Percentiles rank a stretch among this genome's conserved stretches.
Evolutionary conservation across 2,888 invertebrate species (phyloP).

Genomic region (Mythimna impura): DNA sequence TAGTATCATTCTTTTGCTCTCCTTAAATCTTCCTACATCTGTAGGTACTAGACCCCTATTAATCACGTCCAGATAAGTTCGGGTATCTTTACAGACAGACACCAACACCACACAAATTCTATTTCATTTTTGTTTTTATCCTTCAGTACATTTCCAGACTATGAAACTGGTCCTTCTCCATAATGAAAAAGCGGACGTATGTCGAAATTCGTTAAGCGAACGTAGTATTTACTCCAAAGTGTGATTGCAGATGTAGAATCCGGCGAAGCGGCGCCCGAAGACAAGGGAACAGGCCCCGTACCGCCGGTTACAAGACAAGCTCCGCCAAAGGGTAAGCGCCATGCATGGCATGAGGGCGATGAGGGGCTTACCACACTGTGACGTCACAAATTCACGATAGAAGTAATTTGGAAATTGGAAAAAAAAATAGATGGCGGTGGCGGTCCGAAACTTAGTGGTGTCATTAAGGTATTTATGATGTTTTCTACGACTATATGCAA

Average conservation of each 20-base stretch:
- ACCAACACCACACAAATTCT: neutral
- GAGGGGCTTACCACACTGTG: constrained; percentile 62
- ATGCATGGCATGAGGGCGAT: constrained; percentile 72
- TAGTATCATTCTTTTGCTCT: too few species aligned
- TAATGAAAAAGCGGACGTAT: neutral
- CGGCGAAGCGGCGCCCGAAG: constrained; percentile 69
- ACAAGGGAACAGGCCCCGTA: constrained; percentile 68
- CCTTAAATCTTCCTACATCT: neutral
- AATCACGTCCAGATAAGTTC: neutral
- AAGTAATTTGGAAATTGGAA: constrained; percentile 25
- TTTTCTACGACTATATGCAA: constrained; percentile 8
- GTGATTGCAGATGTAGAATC: constrained; percentile 84
- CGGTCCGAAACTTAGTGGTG: constrained; percentile 6
- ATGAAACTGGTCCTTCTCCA: neutral
- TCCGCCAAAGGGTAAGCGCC: constrained; percentile 76
- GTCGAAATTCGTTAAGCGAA: neutral
- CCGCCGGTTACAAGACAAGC: constrained; percentile 33
- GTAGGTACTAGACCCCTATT: neutral
- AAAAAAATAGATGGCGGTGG: constrained; percentile 1
- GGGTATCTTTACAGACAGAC: neutral
- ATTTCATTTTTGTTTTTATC: neutral
- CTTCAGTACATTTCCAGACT: neutral
- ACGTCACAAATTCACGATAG: constrained; percentile 40
- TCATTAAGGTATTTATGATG: constrained; percentile 24
- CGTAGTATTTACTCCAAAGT: constrained; percentile 46